Base-by-base conservation (phyloP, 2,888 invertebrate species). In the Lacanobia wlatinum region DNA sequence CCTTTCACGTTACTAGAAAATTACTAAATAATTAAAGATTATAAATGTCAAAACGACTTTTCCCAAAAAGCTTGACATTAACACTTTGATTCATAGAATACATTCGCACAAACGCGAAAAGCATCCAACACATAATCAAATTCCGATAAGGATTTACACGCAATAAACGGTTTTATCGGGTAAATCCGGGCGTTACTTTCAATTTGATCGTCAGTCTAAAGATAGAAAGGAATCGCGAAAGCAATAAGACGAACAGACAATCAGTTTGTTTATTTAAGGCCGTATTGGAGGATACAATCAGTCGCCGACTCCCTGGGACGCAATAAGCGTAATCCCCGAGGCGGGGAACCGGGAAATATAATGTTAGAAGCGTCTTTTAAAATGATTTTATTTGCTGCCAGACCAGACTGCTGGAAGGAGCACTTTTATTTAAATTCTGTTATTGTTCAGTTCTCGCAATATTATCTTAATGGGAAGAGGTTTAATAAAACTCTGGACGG, bases 311-410 rank as follows among this genome's bases (percentile, higher is more conserved):
- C 92, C 92, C 90, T 81, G 92, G 94, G 93, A 91, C 91, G 92
- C 94, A 94, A 95, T 95, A 95, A 94, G 92, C 92, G 93, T 94
- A 93, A 94, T 94, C 94, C 93, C 89, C 85, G 86, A 86, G 83
- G 87, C 87, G 87, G 78, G 68, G 50, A 65, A 75, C 86, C 73
- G 75, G 72, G 86, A 87, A 78, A 83, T 87, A 89, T 74, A 87
- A 84, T 76, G 64, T 82, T 76, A 88, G 90, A 89, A 88, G 88
- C 61, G 87, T 78, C 90, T 84, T 81, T 83, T 59, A 74, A 81
- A 83, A 76, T 59, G 1, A 66, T 70, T 70, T 80, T 80, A 61
- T 74, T 80, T 70, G 40, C 56, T 67, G n/a, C 60, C 68, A 16
- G 16, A 63, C 50, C 50, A 21, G 66, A 80, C n/a, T n/a, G n/a